Evolutionary conservation across 1,140 invertebrate species (phyloP).

Genomic region (Amyelois transitella): DNA sequence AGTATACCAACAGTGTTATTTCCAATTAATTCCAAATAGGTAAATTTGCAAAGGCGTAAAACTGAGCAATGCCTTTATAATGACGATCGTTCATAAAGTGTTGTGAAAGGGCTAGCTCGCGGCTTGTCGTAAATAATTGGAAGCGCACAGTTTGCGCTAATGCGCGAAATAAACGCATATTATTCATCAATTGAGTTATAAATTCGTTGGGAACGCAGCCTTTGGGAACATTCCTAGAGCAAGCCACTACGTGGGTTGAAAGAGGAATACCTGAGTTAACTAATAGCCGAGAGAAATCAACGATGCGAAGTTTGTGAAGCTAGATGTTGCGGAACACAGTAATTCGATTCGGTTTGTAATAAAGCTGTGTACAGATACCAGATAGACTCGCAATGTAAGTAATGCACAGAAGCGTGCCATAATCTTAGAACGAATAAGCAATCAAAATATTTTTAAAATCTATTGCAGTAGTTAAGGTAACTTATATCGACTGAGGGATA

Average conservation of each 20-base stretch:
- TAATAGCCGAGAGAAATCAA: conserved; percentile 9
- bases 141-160: conserved; percentile 47
- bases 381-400: conserved; percentile 32
- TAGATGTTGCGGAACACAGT: conserved; percentile 25
- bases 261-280: conserved; percentile 22
- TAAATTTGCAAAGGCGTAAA: conserved; percentile 23
- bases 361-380: conserved; percentile 15
- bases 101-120: conserved; percentile 29
- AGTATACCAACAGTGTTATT: conserved; percentile 13
- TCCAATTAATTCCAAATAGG: conserved; percentile 21
- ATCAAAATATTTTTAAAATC: background rate
- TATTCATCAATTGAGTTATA: conserved; percentile 49
- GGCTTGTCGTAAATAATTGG: conserved; percentile 48
- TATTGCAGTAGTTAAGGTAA: background rate
- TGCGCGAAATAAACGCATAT: conserved; percentile 31
- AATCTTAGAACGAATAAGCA: background rate
- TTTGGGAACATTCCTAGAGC: conserved; percentile 16
- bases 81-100: conserved; percentile 25
- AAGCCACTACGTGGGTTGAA: conserved; percentile 10
- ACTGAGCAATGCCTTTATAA: conserved; percentile 24
- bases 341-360: conserved; percentile 33
- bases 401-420: conserved; percentile 28
- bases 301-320: conserved; percentile 18
- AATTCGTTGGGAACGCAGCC: conserved; percentile 30
- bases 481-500: no score